Evolutionary conservation across 2,888 invertebrate genomes (phyloP), one percentile per base, ranked within the genome.

Genomic region (Orchestes rusci): DNA sequence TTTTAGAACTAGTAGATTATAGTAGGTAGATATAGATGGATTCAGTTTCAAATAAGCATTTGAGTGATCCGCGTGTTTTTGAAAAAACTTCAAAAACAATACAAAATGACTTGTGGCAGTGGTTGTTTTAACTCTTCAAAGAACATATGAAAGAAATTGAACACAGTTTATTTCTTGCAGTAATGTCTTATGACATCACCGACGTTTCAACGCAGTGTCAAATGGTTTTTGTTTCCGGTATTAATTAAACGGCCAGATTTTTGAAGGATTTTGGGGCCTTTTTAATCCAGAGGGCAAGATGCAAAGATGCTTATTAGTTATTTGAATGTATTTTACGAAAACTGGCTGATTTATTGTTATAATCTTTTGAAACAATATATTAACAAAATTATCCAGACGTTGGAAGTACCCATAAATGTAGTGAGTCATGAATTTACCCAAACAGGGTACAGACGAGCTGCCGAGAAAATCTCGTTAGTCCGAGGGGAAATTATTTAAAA

Each of bases 101-200:
- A 36, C 62, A 61, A 48, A 62, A 60, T 10, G 38, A 44, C 4
- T 5, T 33, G n/a, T 23, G 38, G 5, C 17, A 38, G 27, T 38
- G 23, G 16, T 30, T 36, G 35, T n/a, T 43, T 2, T 4, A 43
- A 15, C 36, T 43, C 4, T 43, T 16, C 12, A 17, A n/a, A 12
- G 43, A 43, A 36, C 2, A 36, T 20, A 47, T 29, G 5, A 43
- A 39, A 23, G 56, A 61, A 54, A 58, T 64, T 17, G 36, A 47
- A 15, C 27, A 27, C 1, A 31, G 31, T n/a, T 5, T 16, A 2
- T 41, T 16, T 39, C 20, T 52, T 23, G 53, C 59, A 7, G 41
- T 63, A 4, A 53, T 59, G 49, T 51, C 51, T 23, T 60, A 62
- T 44, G 62, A 60, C 39, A 58, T 54, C 16, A 58, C 57, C 2